Evolutionary conservation across 2,888 invertebrate genomes (phyloP).

Genomic region (Drosophila buzzatii): DNA sequence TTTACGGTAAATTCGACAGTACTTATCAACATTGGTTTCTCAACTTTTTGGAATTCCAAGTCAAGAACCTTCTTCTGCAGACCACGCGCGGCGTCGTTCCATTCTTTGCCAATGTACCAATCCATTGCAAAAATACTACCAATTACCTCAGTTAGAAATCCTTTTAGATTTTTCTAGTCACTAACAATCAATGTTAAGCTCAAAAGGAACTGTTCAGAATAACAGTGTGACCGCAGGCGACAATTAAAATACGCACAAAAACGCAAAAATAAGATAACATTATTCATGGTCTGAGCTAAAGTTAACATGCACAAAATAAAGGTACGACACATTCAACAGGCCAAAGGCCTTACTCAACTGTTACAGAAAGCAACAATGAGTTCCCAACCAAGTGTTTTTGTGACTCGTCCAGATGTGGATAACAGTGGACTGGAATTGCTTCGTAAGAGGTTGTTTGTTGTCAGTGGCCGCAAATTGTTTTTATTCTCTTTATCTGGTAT

Average conservation of each 20-base stretch:
- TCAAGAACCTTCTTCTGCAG: conserved; percentile 79
- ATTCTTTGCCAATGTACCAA: conserved; percentile 83
- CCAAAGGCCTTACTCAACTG: conserved; percentile 22
- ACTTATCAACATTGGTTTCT: conserved; percentile 80
- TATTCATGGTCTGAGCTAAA: not conserved
- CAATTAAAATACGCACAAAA: not conserved
- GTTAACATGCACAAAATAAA: conserved; percentile 41
- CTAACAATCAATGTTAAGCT: conserved; percentile 8
- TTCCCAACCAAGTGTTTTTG: conserved; percentile 86
- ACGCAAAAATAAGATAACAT: not conserved
- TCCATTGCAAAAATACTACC: conserved; percentile 64
- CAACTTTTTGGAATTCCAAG: conserved; percentile 73
- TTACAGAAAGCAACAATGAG: conserved; percentile 50
- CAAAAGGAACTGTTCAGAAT: not conserved
- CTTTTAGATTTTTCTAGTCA: not conserved
- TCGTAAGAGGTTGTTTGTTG: conserved; percentile 86
- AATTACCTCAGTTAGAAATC: not conserved
- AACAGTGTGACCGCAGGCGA: conserved; percentile 17
- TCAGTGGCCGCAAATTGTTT: conserved; percentile 5
- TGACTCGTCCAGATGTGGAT: conserved; percentile 88
- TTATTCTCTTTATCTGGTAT: conserved; percentile 2
- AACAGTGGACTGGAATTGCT: conserved; percentile 87
- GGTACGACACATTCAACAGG: conserved; percentile 16
- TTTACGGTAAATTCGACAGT: conserved; percentile 77
- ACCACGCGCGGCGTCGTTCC: conserved; percentile 77